Conservation (phyloP, 2,797 vertebrate species). For the Sternotherus odoratus region DNA sequence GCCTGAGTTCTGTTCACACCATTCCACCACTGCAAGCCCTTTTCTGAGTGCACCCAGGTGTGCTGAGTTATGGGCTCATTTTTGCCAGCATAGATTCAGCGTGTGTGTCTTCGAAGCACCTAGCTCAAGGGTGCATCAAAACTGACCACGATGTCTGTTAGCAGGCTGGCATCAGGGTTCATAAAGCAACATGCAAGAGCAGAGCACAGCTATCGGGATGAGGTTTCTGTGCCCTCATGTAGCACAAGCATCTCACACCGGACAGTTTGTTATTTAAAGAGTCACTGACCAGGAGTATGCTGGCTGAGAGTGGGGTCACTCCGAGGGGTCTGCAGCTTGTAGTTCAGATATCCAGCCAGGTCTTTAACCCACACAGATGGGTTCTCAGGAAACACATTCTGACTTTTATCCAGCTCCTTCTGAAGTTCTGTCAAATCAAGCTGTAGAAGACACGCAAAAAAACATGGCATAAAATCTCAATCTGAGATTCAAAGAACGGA, state of each 20-base stretch:
- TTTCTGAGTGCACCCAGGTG: background rate
- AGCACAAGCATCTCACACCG: background rate
- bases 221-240: background rate
- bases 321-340: conserved; percentile 87
- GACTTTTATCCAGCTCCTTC: conserved; percentile 91
- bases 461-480: background rate
- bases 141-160: background rate
- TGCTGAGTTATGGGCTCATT: background rate
- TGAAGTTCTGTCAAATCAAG: conserved; percentile 87
- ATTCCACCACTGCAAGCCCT: background rate
- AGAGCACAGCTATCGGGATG: background rate
- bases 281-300: conserved; percentile 87
- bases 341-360: conserved; percentile 95
- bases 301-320: conserved; percentile 90
- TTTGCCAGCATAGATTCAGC: background rate
- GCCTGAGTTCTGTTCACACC: background rate
- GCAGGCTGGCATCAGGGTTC: background rate
- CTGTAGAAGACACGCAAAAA: background rate
- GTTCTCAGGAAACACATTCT: conserved; percentile 90
- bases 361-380: conserved; percentile 97
- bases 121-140: background rate
- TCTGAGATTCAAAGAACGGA: rapidly evolving
- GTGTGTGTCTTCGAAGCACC: background rate
- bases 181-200: background rate
- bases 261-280: background rate